Conservation (phyloP, 1,140 invertebrate species). For the Bacillus rossius region DNA sequence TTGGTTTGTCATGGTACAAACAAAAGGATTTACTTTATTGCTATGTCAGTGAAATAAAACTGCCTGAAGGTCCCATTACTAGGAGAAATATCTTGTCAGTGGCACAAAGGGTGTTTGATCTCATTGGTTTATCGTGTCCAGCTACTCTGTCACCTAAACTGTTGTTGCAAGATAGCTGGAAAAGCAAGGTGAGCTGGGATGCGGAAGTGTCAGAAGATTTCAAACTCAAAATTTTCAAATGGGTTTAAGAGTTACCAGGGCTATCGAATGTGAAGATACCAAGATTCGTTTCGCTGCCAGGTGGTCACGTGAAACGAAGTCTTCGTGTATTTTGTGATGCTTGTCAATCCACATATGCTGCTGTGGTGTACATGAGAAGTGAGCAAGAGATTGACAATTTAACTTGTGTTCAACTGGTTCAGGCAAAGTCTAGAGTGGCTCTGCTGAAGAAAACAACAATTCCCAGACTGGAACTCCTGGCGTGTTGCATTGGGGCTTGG, state of each 20-base stretch:
- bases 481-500: conserved; percentile 31
- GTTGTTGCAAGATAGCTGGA: conserved; percentile 28
- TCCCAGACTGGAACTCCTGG: conserved; percentile 36
- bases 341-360: conserved; percentile 30
- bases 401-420: conserved; percentile 22
- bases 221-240: conserved; percentile 19
- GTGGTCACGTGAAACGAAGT: conserved; percentile 1
- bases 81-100: conserved; percentile 26
- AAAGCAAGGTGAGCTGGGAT: conserved; percentile 26
- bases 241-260: conserved; percentile 17
- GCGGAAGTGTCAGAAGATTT: conserved; percentile 9
- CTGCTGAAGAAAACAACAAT: conserved; percentile 31
- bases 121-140: conserved; percentile 33
- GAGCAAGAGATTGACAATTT: neutral
- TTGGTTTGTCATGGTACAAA: conserved; percentile 26
- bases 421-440: conserved; percentile 33
- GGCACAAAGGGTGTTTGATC: conserved; percentile 33
- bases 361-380: conserved; percentile 27
- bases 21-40: conserved; percentile 16
- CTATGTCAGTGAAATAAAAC: neutral
- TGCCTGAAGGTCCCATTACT: neutral
- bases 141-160: conserved; percentile 27
- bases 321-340: conserved; percentile 37
- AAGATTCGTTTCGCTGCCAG: conserved; percentile 17
- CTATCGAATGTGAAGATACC: conserved; percentile 25